Evolutionary conservation across 2,888 invertebrate species (phyloP), one percentile per base, ranked within the genome.

Genomic region (Phengaris alcon): DNA sequence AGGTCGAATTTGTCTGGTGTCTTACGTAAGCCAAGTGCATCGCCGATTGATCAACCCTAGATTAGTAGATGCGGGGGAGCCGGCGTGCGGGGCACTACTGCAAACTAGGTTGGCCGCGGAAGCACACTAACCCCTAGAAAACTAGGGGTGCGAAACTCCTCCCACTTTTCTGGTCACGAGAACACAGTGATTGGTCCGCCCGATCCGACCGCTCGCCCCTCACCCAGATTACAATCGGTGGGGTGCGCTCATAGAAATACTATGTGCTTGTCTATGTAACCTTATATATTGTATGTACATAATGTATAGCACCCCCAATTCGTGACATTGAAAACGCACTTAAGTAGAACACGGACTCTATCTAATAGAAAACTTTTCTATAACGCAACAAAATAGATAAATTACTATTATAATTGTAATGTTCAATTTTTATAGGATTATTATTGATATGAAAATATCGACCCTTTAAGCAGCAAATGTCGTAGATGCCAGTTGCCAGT

Each of bases 91-190:
- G 89, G 88, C 85, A 64, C 82, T 84, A 87, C 88, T 85, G 87
- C 88, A 91, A 93, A 93, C 93, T 93, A 93, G 93, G 93, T 93
- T 93, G 93, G 92, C 89, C 90, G 88, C 93, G 93, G 90, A 93
- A 93, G 92, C 93, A 93, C 90, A 93, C 92, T 93, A 93, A 93
- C 93, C 93, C 93, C 93, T 93, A 93, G 93, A 93, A 93, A 93
- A 93, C 93, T 93, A 92, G 93, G 93, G 93, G 93, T 93, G 93
- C 91, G 91, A 93, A 92, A 92, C 93, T 92, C 93, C 93, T 87
- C 93, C 93, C 93, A 84, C 92, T 92, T 93, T 93, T 92, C 93
- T 93, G 93, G 93, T 91, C 93, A 93, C 89, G 89, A 86, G 90
- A 88, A 90, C 90, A 89, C 89, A 86, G 90, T 88, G 90, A 93